Evolutionary conservation across 2,888 invertebrate genomes (phyloP).

Genomic region (Zygothrica quintamaculata): DNA sequence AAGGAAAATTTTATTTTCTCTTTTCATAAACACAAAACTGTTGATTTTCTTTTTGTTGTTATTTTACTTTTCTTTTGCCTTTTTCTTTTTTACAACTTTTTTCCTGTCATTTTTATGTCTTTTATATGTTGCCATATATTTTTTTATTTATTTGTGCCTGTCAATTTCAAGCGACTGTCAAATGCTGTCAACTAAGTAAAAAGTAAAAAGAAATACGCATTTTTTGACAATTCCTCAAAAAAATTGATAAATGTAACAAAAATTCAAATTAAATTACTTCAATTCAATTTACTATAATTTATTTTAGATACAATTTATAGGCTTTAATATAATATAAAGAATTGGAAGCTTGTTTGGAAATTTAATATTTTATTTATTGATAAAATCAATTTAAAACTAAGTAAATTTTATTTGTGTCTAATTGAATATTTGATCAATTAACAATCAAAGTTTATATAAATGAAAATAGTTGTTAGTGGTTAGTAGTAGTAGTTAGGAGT

Average conservation of each 20-base stretch:
- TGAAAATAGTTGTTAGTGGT: too few relatives aligned
- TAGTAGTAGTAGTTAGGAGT: too few relatives aligned
- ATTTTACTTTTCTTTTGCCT: constrained; percentile 14
- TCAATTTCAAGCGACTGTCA: constrained; percentile 62
- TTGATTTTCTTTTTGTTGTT: constrained; percentile 20
- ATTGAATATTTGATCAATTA: too few relatives aligned
- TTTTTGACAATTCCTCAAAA: constrained; percentile 46
- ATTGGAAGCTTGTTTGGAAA: too few relatives aligned
- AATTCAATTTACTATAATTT: neutral
- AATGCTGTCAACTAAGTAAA: too few relatives aligned
- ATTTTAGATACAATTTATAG: too few relatives aligned
- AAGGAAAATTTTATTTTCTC: constrained; percentile 28
- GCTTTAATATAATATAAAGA: too few relatives aligned
- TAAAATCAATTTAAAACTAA: too few relatives aligned
- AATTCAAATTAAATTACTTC: neutral
- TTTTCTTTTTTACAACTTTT: constrained; percentile 3
- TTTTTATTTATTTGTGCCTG: constrained; percentile 39
- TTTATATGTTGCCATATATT: constrained; percentile 15
- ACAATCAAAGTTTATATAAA: too few relatives aligned
- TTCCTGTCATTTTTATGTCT: constrained; percentile 7
- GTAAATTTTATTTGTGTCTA: too few relatives aligned
- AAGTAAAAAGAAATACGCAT: constrained; percentile 44
- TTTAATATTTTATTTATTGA: too few relatives aligned
- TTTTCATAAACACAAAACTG: constrained; percentile 29
- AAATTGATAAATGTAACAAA: constrained; percentile 24